Conservation (phyloP, 2,888 invertebrate genomes). For the Polyommatus iphigenia region DNA sequence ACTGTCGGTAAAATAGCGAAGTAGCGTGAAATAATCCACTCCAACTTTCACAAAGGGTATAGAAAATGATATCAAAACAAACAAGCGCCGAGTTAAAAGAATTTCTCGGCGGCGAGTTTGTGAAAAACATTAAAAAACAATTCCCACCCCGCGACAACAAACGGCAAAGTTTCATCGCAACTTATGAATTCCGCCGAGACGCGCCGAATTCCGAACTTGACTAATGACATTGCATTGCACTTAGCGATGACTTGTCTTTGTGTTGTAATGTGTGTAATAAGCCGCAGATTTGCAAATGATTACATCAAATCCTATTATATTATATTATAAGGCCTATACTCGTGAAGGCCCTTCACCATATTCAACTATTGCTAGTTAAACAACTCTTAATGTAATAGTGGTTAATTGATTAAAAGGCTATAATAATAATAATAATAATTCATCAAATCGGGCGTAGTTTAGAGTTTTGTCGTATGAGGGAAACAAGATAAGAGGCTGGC, state of each 20-base stretch:
- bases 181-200: conserved; percentile 51
- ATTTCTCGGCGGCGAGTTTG: conserved; percentile 24
- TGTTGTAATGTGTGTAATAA: not conserved
- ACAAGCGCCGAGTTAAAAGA: conserved; percentile 20
- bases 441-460: not conserved
- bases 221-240: conserved; percentile 66
- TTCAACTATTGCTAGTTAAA: too few relatives aligned
- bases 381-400: too few relatives aligned
- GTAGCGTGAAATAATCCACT: conserved; percentile 10
- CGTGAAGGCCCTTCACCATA: too few relatives aligned
- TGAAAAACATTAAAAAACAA: conserved; percentile 33
- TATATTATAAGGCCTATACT: too few relatives aligned
- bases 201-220: conserved; percentile 48
- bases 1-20: not conserved
- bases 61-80: conserved; percentile 26
- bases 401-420: too few relatives aligned
- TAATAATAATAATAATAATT: too few relatives aligned
- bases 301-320: too few relatives aligned
- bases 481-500: not conserved
- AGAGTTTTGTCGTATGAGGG: not conserved
- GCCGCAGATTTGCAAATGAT: not conserved
- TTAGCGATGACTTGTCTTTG: conserved; percentile 45
- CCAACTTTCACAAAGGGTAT: conserved; percentile 14
- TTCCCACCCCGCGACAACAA: conserved; percentile 34
- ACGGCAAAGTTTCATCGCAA: conserved; percentile 43